Conservation (phyloP, 2,888 invertebrate species). For the Drosophila pegasa region DNA sequence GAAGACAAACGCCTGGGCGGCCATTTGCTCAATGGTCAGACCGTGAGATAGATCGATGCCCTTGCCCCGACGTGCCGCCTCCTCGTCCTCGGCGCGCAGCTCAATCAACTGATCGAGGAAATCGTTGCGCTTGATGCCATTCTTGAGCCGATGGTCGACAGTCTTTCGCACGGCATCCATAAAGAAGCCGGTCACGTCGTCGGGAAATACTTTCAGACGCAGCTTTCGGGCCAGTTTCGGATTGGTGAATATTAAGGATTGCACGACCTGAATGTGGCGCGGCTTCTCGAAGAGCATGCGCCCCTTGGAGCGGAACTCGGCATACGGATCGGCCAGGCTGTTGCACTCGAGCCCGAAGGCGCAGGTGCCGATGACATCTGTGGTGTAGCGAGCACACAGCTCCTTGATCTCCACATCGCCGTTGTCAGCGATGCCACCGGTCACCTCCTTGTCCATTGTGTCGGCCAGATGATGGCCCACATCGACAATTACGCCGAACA, state of each 20-base stretch:
- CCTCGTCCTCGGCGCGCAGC: conserved; percentile 60
- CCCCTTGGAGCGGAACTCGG: conserved; percentile 77
- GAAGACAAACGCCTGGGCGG: conserved; percentile 86
- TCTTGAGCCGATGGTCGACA: conserved; percentile 82
- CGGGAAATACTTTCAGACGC: conserved; percentile 55
- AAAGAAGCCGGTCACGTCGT: conserved; percentile 73
- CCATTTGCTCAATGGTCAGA: conserved; percentile 84
- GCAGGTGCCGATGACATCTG: conserved; percentile 86
- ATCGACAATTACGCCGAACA: conserved; percentile 78
- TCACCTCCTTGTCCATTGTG: conserved; percentile 23
- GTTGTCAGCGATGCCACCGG: conserved; percentile 13
- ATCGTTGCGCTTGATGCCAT: conserved; percentile 84
- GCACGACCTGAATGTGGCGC: conserved; percentile 50
- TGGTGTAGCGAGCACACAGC: conserved; percentile 85
- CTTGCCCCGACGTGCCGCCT: conserved; percentile 32
- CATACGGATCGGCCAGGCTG: conserved; percentile 83
- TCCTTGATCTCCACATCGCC: conserved; percentile 85
- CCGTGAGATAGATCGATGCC: conserved; percentile 66
- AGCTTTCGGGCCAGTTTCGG: conserved; percentile 63
- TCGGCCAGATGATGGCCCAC: conserved; percentile 44
- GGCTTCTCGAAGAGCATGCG: conserved; percentile 64
- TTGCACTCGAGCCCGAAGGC: conserved; percentile 86
- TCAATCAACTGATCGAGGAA: conserved; percentile 86
- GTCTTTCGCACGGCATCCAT: conserved; percentile 84
- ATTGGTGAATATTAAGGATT: conserved; percentile 62